phyloP scores from a whole-genome alignment of 2,888 invertebrate genomes.

The Caenorhabditis uteleia region DNA sequence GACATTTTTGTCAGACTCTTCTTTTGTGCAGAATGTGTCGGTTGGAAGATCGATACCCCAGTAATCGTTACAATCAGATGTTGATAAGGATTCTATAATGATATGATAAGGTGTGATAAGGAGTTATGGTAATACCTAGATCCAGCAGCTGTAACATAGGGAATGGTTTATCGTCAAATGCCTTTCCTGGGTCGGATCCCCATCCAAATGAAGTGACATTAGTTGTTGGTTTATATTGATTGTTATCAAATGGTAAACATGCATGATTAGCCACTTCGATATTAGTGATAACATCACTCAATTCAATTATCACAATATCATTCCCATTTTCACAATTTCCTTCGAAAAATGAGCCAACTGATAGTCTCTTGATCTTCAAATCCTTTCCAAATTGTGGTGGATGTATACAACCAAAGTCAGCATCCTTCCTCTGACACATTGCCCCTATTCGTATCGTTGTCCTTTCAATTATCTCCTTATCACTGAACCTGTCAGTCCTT shows the following conservation, averaged over 20 bases:
- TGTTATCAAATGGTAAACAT: slow-evolving; percentile 18
- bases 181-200: slow-evolving; percentile 29
- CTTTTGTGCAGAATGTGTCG: slow-evolving; percentile 29
- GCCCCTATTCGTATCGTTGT: slow-evolving; percentile 21
- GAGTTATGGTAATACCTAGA: slow-evolving; percentile 2
- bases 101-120: neutral
- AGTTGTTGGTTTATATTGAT: neutral
- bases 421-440: slow-evolving; percentile 13
- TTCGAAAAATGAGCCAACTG: slow-evolving; percentile 20
- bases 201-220: slow-evolving; percentile 31
- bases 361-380: slow-evolving; percentile 15
- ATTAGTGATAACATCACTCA: slow-evolving; percentile 8
- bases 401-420: slow-evolving; percentile 19
- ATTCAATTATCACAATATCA: slow-evolving; percentile 28
- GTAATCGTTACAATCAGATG: slow-evolving; percentile 20
- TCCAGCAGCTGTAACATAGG: slow-evolving; percentile 26
- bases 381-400: slow-evolving; percentile 19
- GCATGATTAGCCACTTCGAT: slow-evolving; percentile 23
- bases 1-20: slow-evolving; percentile 30
- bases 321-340: slow-evolving; percentile 22
- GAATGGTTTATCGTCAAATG: slow-evolving; percentile 12
- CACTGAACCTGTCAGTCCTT: slow-evolving; percentile 12
- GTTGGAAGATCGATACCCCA: slow-evolving; percentile 15
- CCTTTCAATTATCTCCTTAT: slow-evolving; percentile 13
- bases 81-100: neutral